Conservation (phyloP, 2,797 vertebrate species). For the Gorsachius magnificus region DNA sequence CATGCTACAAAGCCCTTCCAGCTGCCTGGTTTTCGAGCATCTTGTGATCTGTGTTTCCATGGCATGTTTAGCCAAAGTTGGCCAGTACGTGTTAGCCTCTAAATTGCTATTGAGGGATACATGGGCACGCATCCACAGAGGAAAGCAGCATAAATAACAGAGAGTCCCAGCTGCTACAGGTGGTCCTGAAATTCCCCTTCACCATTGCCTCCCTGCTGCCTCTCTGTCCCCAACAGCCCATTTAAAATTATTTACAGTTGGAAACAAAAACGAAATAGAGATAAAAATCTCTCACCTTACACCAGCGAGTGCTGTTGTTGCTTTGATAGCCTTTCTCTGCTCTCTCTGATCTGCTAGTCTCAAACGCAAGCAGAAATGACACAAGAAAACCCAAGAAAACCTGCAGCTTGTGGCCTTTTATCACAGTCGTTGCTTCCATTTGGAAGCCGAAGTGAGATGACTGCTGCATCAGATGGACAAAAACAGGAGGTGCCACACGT, state of each 20-base stretch:
- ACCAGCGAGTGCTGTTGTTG: background rate
- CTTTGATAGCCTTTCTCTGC: background rate
- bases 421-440: background rate
- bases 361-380: background rate
- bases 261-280: background rate
- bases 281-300: background rate
- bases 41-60: background rate
- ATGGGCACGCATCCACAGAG: fast-evolving
- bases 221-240: background rate
- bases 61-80: background rate
- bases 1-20: background rate
- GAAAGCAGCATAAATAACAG: background rate
- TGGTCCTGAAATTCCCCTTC: background rate
- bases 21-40: background rate
- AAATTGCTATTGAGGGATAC: background rate
- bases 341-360: background rate
- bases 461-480: background rate
- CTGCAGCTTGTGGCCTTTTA: background rate
- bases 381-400: background rate
- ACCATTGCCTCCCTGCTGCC: background rate
- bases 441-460: background rate
- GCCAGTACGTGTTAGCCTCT: background rate
- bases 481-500: background rate
- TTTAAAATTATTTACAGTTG: background rate
- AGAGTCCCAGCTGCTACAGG: background rate